phyloP scores from a whole-genome alignment of 2,888 invertebrate genomes.

The Sinelater perroti region DNA sequence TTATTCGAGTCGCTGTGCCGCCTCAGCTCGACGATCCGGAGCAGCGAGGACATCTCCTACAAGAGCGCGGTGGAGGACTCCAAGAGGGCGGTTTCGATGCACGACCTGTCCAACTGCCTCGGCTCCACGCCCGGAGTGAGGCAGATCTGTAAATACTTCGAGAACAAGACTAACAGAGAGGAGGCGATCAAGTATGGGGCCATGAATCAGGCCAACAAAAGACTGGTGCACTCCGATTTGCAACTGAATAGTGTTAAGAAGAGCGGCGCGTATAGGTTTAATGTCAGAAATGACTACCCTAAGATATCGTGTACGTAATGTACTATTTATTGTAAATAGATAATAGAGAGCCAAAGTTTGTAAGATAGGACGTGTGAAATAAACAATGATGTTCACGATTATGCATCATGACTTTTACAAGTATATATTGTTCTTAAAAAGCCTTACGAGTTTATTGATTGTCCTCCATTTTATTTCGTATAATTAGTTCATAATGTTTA shows the following conservation, averaged over 20 bases:
- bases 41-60: constrained; percentile 70
- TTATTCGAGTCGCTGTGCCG: constrained; percentile 75
- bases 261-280: constrained; percentile 8
- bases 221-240: constrained; percentile 47
- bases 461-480: no score
- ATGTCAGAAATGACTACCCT: no score
- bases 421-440: no score
- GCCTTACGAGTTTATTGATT: no score
- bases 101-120: constrained; percentile 66
- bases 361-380: no score
- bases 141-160: constrained; percentile 77
- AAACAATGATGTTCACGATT: no score
- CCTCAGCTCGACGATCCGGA: constrained; percentile 68
- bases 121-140: constrained; percentile 65
- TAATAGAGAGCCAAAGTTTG: no score
- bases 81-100: constrained; percentile 72
- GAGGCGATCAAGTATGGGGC: constrained; percentile 23
- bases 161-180: constrained; percentile 59
- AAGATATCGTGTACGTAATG: constrained; percentile 12
- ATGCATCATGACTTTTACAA: no score
- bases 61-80: constrained; percentile 59
- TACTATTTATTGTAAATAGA: no score
- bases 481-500: no score
- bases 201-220: constrained; percentile 35
- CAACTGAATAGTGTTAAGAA: constrained; percentile 37